Evolutionary conservation across 1,140 invertebrate species (phyloP), one percentile per base, ranked within the genome.

Genomic region (Bombus fervidus): DNA sequence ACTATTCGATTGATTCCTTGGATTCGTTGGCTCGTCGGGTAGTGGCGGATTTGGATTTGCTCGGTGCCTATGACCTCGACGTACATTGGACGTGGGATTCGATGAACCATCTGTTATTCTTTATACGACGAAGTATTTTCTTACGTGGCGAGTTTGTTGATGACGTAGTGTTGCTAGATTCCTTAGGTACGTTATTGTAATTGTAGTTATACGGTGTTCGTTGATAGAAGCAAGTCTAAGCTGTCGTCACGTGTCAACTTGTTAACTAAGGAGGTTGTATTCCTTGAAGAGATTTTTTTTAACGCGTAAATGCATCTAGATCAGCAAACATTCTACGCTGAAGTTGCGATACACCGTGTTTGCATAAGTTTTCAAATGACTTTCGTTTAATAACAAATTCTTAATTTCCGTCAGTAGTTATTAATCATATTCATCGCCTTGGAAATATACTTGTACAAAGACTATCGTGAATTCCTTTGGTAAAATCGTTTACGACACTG

Each of bases 1-100:
- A 57, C 78, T 71, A 76, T 89, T 86, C 72, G 64, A 73, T 84
- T 81, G 81, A 87, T 86, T 82, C 47, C 80, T 39, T 8, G 57
- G 28, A 9, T 39, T 37, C 72, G 31, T 22, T 25, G 28, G 31
- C 25, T n/a, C 47, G 47, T 12, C 0, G n/a, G 28, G 1, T 8
- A 10, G 18, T 3, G 18, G 8, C 31, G 18, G 66, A 66, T 66
- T 31, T 69, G 3, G 22, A 39, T 28, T 71, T 71, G 1, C 25
- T 3, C 28, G 22, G 37, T 2, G 37, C 10, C 25, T 28, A 9
- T 39, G 68, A 39, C 34, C 34, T 69, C 34, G 1, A 5, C 8
- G 64, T 59, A 59, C 2, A 15, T 64, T 31, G 13, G 12, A n/a
- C n/a, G 12, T 13, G 4, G n/a, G 62, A 66, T 31, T 66, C 5